Percentiles rank a stretch among this genome's conserved stretches.
These are phyloP conservation scores for Pelodytes ibericus DNA, from an alignment of 2,797 vertebrate species.

Conservation along the genomic window DNA sequence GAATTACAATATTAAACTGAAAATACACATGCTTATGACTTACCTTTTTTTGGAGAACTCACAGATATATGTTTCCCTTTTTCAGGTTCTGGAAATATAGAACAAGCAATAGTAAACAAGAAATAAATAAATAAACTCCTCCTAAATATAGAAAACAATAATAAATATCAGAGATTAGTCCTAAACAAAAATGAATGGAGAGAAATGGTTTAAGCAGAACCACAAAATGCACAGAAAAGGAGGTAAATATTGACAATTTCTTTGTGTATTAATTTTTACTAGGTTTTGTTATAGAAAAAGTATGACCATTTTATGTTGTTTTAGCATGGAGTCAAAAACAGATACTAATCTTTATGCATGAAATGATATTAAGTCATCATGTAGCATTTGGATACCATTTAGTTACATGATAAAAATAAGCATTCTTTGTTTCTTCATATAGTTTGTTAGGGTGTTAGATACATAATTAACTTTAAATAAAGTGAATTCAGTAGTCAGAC, in stretches of 20 bases:
- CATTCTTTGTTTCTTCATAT: neutral
- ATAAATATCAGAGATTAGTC: neutral
- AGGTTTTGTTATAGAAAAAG: too few species aligned
- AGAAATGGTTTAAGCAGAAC: neutral
- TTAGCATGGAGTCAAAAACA: neutral
- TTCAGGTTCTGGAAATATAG: constrained; percentile 23
- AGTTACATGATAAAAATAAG: neutral
- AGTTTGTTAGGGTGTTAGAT: neutral
- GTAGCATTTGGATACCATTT: neutral
- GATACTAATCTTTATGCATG: neutral
- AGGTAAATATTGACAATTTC: neutral
- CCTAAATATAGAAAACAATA: neutral
- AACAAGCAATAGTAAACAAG: neutral
- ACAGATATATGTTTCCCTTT: constrained; percentile 13
- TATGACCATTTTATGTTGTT: neutral
- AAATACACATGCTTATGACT: neutral
- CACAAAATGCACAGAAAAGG: neutral
- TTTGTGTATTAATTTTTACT: too few species aligned
- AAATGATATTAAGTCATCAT: neutral
- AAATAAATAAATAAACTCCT: neutral
- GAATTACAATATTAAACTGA: too few species aligned
- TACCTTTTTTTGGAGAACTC: constrained; percentile 34
- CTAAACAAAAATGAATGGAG: neutral
- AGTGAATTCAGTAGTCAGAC: neutral
- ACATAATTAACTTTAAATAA: neutral